Evolutionary conservation across 2,797 vertebrate genomes (phyloP), one percentile per base, ranked within the genome.

Genomic region (Acipenser oxyrinchus): DNA sequence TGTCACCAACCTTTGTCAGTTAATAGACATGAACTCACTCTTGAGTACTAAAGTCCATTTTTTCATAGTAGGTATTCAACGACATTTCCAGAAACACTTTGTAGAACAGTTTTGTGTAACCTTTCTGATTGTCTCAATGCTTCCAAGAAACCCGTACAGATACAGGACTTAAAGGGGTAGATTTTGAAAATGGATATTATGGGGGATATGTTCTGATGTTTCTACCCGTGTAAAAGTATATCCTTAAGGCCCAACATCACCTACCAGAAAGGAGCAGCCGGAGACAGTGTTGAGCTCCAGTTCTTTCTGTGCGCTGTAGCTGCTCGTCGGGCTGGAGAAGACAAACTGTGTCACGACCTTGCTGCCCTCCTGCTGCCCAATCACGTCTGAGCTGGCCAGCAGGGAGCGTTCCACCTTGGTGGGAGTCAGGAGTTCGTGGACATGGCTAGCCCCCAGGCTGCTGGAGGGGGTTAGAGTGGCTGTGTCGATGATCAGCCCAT

Each of bases 211-310:
- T 23, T 23, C 23, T 23, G 3, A 23, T 23, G 23, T 23, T 23
- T 23, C 51, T 53, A 12, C n/a, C n/a, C n/a, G n/a, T n/a, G n/a
- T n/a, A n/a, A n/a, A n/a, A n/a, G n/a, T n/a, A n/a, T n/a, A n/a
- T n/a, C n/a, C n/a, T n/a, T n/a, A n/a, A n/a, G n/a, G n/a, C n/a
- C n/a, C n/a, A n/a, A n/a, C n/a, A 53, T 53, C 6, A 76, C 91
- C 81, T 86, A 98, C 95, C 92, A 94, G 82, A 80, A 93, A 92
- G 2, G 90, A 83, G 86, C 83, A 87, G 15, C 91, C 84, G n/a
- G 92, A 83, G 71, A 88, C 85, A 0, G 82, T 69, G 0, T 73
- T 82, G 64, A 91, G 84, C 71, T 95, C 92, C 1, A 86, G 71
- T 57, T 94, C 93, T 75, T 92, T 95, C 83, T 91, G 92, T 10